phyloP scores from a whole-genome alignment of 2,797 vertebrate species.

The Borostomias antarcticus region DNA sequence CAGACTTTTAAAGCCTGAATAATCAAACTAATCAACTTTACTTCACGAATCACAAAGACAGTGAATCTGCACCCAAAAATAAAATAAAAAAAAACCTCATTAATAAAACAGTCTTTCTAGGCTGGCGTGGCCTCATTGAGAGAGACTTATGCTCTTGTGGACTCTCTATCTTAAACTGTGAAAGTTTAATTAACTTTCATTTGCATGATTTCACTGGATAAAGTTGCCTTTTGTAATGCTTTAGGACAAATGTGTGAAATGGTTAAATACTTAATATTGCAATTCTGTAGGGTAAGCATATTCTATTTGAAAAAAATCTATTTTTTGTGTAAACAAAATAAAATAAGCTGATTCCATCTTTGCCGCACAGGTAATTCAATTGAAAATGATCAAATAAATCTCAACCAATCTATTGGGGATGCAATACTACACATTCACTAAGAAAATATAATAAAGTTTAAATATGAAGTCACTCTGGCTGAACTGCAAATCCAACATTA shows the following conservation, averaged over 20 bases:
- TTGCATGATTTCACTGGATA: constrained; percentile 69
- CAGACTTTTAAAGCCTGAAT: not conserved
- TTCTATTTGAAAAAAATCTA: constrained; percentile 59
- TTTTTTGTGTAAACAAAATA: constrained; percentile 51
- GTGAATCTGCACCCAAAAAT: not conserved
- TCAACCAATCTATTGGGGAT: constrained; percentile 62
- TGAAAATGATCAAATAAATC: constrained; percentile 67
- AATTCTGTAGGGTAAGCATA: constrained; percentile 19
- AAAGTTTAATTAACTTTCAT: constrained; percentile 68
- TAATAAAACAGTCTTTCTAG: not conserved
- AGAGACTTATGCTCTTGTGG: constrained; percentile 42
- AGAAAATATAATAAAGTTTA: constrained; percentile 77
- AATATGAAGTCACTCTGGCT: constrained; percentile 79
- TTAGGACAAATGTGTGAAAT: constrained; percentile 52
- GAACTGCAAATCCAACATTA: constrained; percentile 77
- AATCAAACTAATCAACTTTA: not conserved
- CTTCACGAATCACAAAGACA: not conserved
- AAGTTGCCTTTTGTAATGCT: constrained; percentile 68
- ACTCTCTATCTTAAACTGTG: constrained; percentile 40
- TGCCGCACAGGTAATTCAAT: constrained; percentile 70
- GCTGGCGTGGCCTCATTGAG: not conserved
- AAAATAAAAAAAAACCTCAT: not conserved
- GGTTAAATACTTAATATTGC: constrained; percentile 38
- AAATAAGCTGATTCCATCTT: constrained; percentile 65
- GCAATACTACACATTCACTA: constrained; percentile 66